A percentile compares a stretch with the other conserved stretches of the same genome.
Evolutionary conservation across 2,113 vertebrate genomes (phyloP).

Genomic region (Psittacula cyanocephala): DNA sequence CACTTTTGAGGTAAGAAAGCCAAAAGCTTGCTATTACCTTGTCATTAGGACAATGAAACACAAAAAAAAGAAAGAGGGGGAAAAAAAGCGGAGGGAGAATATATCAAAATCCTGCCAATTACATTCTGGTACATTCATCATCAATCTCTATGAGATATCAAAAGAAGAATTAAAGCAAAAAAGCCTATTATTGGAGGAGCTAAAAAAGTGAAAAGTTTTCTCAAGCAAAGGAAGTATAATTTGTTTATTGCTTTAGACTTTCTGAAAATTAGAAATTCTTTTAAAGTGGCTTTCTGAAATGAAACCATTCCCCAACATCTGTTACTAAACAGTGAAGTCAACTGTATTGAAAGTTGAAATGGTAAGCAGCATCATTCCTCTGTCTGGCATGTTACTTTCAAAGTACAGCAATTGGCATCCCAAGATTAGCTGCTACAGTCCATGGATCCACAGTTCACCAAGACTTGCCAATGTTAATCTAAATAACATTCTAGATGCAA

Average conservation of each 20-base stretch:
- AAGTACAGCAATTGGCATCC: neutral
- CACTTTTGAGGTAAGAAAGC: neutral
- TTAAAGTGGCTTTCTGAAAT: neutral
- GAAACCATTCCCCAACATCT: neutral
- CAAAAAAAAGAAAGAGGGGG: too few species aligned
- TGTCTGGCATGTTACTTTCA: neutral
- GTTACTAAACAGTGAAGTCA: neutral
- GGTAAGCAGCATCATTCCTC: neutral
- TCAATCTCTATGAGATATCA: neutral
- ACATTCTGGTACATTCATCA: neutral
- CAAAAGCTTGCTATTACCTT: neutral
- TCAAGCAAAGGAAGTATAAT: neutral
- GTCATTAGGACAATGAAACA: neutral
- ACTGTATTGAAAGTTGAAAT: neutral
- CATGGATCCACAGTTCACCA: neutral
- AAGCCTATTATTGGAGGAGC: neutral
- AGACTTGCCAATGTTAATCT: neutral
- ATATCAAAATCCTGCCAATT: neutral
- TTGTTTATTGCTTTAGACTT: neutral
- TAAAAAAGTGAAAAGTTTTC: neutral
- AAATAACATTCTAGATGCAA: neutral
- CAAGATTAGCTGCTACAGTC: neutral
- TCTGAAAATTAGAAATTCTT: neutral
- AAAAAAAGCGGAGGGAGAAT: neutral
- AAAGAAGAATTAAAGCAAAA: neutral